A percentile compares a stretch with the other conserved stretches of the same genome.
Evolutionary conservation across 2,888 invertebrate species (phyloP).

Genomic region (Leptarthrus brevirostris): DNA sequence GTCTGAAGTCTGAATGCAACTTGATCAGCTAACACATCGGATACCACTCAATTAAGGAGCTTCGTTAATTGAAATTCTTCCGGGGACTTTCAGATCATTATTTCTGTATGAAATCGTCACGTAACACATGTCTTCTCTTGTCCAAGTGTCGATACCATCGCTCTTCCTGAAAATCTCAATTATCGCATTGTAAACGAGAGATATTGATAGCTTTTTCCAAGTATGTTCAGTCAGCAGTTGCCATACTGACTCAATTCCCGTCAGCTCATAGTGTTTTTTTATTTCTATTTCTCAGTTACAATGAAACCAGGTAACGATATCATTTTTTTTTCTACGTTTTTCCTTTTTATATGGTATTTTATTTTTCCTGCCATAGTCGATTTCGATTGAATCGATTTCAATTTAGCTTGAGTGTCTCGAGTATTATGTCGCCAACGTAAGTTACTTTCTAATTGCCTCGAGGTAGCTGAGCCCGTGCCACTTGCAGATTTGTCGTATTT

Average conservation of each 20-base stretch:
- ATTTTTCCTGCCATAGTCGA: neutral
- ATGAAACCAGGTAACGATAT: neutral
- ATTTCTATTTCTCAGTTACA: neutral
- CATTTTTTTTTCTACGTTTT: neutral
- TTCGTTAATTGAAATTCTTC: constrained; percentile 8
- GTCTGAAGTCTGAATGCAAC: too few relatives aligned
- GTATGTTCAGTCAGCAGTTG: neutral
- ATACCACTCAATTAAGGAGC: neutral
- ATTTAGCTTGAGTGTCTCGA: constrained; percentile 2
- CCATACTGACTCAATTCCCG: neutral
- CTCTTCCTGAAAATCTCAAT: neutral
- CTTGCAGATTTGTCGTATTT: neutral
- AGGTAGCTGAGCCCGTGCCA: neutral
- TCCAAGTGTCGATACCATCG: neutral
- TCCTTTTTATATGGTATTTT: neutral
- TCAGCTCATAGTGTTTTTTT: neutral
- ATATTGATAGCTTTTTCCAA: neutral
- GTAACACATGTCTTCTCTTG: neutral
- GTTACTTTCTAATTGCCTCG: constrained; percentile 11
- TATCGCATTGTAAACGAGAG: neutral
- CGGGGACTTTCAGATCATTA: neutral
- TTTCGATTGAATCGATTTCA: constrained; percentile 14
- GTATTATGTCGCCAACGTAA: constrained; percentile 7
- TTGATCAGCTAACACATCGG: too few relatives aligned
- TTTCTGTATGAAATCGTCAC: neutral